Percentiles rank a stretch among this genome's conserved stretches.
Evolutionary conservation across 2,888 invertebrate species (phyloP).

Genomic region (Oxyteleia sp.): DNA sequence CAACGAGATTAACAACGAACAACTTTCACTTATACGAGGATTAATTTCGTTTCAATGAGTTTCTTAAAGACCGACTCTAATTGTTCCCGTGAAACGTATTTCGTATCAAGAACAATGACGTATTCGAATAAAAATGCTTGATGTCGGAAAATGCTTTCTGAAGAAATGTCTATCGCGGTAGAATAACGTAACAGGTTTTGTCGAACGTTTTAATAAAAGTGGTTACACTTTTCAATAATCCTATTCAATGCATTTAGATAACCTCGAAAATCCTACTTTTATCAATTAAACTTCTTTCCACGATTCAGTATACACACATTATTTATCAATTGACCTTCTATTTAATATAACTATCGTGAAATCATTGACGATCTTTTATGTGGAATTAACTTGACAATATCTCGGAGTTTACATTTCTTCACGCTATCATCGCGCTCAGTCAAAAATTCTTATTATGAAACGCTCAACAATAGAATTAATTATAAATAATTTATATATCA

Average conservation of each 20-base stretch:
- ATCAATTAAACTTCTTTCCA: constrained; percentile 23
- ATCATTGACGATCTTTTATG: constrained; percentile 48
- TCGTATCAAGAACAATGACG: neutral
- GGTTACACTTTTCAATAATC: neutral
- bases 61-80: constrained; percentile 27
- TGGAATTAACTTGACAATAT: constrained; percentile 33
- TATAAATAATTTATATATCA: constrained; percentile 46
- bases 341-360: constrained; percentile 42
- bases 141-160: constrained; percentile 1
- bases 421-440: constrained; percentile 23
- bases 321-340: constrained; percentile 57
- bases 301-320: constrained; percentile 18
- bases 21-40: constrained; percentile 67
- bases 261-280: constrained; percentile 22
- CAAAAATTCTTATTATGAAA: constrained; percentile 34
- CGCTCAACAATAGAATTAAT: constrained; percentile 43
- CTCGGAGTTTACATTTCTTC: constrained; percentile 40
- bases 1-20: constrained; percentile 58
- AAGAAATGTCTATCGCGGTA: constrained; percentile 1
- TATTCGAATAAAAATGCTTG: neutral
- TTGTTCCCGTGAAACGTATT: constrained; percentile 12
- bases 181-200: too few relatives aligned
- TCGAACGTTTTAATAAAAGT: too few relatives aligned
- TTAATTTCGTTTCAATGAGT: constrained; percentile 41
- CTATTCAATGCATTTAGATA: neutral